Evolutionary conservation across 2,888 invertebrate genomes (phyloP).

Genomic region (Morinoia aosen): DNA sequence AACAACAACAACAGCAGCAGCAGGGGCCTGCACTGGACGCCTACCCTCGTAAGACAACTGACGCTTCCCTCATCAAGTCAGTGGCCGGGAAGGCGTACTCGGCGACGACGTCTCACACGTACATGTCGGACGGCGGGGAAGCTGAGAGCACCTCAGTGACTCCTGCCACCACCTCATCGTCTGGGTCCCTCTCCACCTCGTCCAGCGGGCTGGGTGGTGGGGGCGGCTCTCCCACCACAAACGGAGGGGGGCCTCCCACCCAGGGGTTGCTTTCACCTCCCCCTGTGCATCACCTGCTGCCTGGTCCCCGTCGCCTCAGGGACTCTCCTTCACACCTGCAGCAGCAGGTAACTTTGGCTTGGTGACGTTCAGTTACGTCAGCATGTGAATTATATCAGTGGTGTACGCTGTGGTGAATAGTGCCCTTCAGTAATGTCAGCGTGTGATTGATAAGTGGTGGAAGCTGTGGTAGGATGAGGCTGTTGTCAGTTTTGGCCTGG

Average conservation of each 20-base stretch:
- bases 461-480: not conserved
- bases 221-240: not conserved
- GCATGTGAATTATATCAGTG: not conserved
- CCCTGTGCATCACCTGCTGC: not conserved
- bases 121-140: not conserved
- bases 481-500: not conserved
- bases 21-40: not conserved
- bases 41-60: constrained; percentile 33
- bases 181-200: constrained; percentile 28
- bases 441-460: too few species aligned
- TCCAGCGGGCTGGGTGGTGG: constrained; percentile 28
- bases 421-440: too few species aligned
- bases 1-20: constrained; percentile 53
- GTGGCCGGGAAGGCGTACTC: not conserved
- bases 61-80: constrained; percentile 39
- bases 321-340: constrained; percentile 37
- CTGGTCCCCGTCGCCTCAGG: not conserved
- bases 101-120: not conserved
- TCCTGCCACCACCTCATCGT: constrained; percentile 21
- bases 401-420: not conserved
- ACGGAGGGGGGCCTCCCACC: constrained; percentile 20
- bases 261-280: constrained; percentile 26
- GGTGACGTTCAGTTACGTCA: not conserved
- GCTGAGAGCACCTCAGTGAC: not conserved
- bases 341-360: constrained; percentile 31